phyloP scores from a whole-genome alignment of 2,888 invertebrate species.

The Linnaemya vulpina region DNA sequence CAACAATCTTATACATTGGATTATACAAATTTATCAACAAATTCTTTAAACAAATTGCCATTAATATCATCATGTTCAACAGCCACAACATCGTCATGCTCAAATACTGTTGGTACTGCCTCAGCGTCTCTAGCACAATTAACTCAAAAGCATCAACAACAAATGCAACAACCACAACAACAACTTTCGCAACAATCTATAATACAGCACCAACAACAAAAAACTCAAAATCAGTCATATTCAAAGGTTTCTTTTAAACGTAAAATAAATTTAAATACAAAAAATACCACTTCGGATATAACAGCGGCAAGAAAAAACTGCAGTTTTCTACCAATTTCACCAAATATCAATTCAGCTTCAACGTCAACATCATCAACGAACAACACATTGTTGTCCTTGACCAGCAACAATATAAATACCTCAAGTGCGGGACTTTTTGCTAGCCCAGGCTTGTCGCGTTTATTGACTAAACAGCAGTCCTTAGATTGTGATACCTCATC shows the following conservation, averaged over 20 bases:
- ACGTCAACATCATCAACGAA: conserved; percentile 38
- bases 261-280: conserved; percentile 81
- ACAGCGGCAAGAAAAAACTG: conserved; percentile 89
- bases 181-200: conserved; percentile 66
- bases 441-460: conserved; percentile 90
- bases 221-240: conserved; percentile 54
- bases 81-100: conserved; percentile 60
- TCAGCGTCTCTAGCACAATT: conserved; percentile 83
- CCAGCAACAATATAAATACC: conserved; percentile 26
- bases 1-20: conserved; percentile 46
- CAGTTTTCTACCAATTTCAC: conserved; percentile 94
- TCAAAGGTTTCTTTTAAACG: conserved; percentile 76
- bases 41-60: conserved; percentile 48
- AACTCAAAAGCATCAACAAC: conserved; percentile 82
- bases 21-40: conserved; percentile 39
- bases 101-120: conserved; percentile 81
- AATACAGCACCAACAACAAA: conserved; percentile 57
- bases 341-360: conserved; percentile 81
- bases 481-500: conserved; percentile 76
- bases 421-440: conserved; percentile 84
- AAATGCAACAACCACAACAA: conserved; percentile 73
- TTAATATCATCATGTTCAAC: conserved; percentile 82
- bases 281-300: conserved; percentile 84
- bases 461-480: conserved; percentile 80
- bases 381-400: conserved; percentile 29